Base-by-base conservation (phyloP, 1,140 invertebrate genomes). In the Cepaea nemoralis region DNA sequence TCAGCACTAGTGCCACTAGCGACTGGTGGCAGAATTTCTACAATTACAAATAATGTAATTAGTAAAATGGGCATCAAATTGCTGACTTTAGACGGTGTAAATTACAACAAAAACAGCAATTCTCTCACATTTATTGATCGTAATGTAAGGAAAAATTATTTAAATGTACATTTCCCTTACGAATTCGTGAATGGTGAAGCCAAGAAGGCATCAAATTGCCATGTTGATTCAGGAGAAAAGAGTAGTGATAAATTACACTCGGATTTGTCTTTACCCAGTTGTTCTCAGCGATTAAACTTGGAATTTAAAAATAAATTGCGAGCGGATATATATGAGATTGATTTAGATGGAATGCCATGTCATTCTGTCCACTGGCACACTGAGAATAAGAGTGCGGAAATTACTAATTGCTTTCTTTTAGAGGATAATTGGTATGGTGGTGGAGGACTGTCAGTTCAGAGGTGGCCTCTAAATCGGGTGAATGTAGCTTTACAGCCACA, bases 401-500 rank as follows among this genome's bases (percentile, higher is more conserved):
- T 80, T 10, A 73, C 27, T 19, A 71, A 80, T 35, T 80, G 42
- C 45, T 48, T 71, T 1, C 19, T 71, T 24, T 8, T 27, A 1
- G 45, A 55, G 0, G 77, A 69, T 19, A 80, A 84, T 39, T 91
- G 90, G 90, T 91, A 87, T 80, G 90, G 90, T 8, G 92, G 92
- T 6, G 90, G 90, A 0, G 88, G 91, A 77, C 83, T 90, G 19
- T 88, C 86, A 19, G 80, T 73, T 0, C 92, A 93, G 74, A 82
- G 86, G 31, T 93, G 92, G 92, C 92, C 92, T 0, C 84, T 93
- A n/a, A 83, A 88, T 27, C 59, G 84, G n/a, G 84, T 90, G 55
- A 85, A 82, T 24, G 82, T 89, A 12, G 83, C 84, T 31, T 78
- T 86, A 76, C 85, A 86, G 73, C 85, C 88, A 19, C 89, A 85